These are phyloP conservation scores for Diploptera punctata DNA, from an alignment of 2,888 invertebrate genomes.

Conservation along the genomic window DNA sequence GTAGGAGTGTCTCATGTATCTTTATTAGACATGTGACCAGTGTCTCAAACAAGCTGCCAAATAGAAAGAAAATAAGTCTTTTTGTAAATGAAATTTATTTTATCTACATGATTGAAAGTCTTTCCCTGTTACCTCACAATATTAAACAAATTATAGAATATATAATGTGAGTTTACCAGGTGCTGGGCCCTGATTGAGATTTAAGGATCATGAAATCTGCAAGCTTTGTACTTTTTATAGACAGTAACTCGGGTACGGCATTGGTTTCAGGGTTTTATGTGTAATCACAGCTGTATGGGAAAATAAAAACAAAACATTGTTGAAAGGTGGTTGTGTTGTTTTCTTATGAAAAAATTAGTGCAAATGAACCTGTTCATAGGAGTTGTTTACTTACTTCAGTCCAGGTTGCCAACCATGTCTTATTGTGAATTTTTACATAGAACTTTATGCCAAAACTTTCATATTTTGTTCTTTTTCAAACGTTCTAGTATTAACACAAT, in stretches of 20 bases:
- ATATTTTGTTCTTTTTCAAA: no score
- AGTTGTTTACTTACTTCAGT: no score
- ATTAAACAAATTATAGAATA: constrained; percentile 5
- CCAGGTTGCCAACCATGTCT: no score
- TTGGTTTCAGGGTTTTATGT: constrained; percentile 37
- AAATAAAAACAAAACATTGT: constrained; percentile 8
- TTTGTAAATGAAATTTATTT: constrained; percentile 43
- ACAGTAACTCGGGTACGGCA: constrained; percentile 26
- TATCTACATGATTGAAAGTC: constrained; percentile 37
- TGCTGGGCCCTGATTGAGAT: constrained; percentile 6
- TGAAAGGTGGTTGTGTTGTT: background rate
- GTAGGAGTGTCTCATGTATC: background rate
- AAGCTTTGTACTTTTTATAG: constrained; percentile 42
- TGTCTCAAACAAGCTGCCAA: constrained; percentile 40
- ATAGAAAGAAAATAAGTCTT: constrained; percentile 36
- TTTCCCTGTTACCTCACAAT: constrained; percentile 28
- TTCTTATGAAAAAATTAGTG: no score
- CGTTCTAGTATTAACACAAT: no score
- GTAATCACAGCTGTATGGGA: constrained; percentile 28
- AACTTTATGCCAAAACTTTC: no score
- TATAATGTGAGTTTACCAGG: constrained; percentile 19
- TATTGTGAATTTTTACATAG: no score
- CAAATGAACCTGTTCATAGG: no score
- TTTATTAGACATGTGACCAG: constrained; percentile 17
- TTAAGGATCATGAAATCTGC: constrained; percentile 30